Evolutionary conservation across 2,888 invertebrate species (phyloP).

Genomic region (Toxonevra muliebris): DNA sequence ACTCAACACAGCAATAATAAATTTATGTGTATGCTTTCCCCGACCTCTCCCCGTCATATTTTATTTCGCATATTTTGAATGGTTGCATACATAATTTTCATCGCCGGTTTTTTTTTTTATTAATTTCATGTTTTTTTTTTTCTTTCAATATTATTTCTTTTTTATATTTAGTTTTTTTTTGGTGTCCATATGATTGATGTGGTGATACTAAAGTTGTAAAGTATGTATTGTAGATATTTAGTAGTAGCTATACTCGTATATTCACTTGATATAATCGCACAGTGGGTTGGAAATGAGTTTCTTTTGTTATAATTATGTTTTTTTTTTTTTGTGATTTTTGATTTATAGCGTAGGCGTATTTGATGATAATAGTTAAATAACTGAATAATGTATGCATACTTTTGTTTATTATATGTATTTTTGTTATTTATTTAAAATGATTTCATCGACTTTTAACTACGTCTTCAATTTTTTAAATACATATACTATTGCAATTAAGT

Average conservation of each 20-base stretch:
- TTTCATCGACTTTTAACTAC: too few relatives aligned
- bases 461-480: too few relatives aligned
- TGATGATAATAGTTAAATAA: too few relatives aligned
- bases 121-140: slow-evolving; percentile 32
- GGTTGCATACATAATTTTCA: slow-evolving; percentile 27
- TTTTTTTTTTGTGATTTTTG: too few relatives aligned
- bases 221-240: slow-evolving; percentile 2
- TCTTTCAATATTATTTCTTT: not conserved
- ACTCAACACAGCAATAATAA: not conserved
- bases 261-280: slow-evolving; percentile 34
- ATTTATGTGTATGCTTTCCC: not conserved
- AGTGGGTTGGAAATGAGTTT: slow-evolving; percentile 22
- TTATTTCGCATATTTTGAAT: slow-evolving; percentile 28
- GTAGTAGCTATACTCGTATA: not conserved
- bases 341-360: too few relatives aligned
- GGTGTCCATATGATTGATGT: slow-evolving; percentile 35
- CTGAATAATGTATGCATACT: too few relatives aligned
- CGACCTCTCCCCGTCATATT: slow-evolving; percentile 12
- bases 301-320: too few relatives aligned
- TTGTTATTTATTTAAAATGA: too few relatives aligned
- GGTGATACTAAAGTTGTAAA: slow-evolving; percentile 33
- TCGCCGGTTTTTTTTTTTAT: slow-evolving; percentile 22
- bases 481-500: too few relatives aligned
- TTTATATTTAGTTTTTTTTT: not conserved
- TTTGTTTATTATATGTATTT: too few relatives aligned